Evolutionary conservation across 1,140 invertebrate genomes (phyloP), one percentile per base, ranked within the genome.

Genomic region (Danaus plexippus): DNA sequence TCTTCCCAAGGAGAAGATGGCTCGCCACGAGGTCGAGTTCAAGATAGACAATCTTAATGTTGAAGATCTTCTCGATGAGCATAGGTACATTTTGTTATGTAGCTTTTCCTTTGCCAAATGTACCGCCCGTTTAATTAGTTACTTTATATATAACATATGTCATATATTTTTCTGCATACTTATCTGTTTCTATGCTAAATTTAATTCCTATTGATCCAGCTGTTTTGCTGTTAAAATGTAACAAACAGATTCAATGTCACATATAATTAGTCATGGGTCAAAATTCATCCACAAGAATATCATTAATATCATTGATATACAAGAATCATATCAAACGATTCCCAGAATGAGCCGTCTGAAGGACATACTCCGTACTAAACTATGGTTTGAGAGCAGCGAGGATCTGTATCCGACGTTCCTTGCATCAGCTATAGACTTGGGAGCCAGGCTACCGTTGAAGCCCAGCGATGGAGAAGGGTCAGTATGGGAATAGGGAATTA

Each of bases 21-120:
- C 93, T 0, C 90, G 88, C 47, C 92, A 94, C 79, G 92, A 96
- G 69, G 91, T 96, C 5, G 92, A 95, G 69, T 85, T 97, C 67
- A 97, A 97, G 81, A 94, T 97, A 45, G 92, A 95, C 71, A 97
- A 97, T 79, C 80, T 96, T 8, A 96, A 97, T 69, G 91, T 95
- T 1, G 93, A 94, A 65, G 94, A 96, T 69, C 88, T 95, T 78
- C 92, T 95, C 61, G 90, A 93, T 73, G 82, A 87, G 48, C 79
- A 88, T 59, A 80, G 83, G 87, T 87, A 55, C 49, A 49, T 32
- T 15, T 15, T 15, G 11, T 48, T 18, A 10, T 50, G 15, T 5
- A 47, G n/a, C 6, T 51, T 22, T 10, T 45, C 18, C 6, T 22
- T 22, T 22, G 18, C 2, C 18, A 22, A 2, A 22, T 22, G n/a